phyloP scores from a whole-genome alignment of 2,888 invertebrate species.

The Dicranocentrus wangi region DNA sequence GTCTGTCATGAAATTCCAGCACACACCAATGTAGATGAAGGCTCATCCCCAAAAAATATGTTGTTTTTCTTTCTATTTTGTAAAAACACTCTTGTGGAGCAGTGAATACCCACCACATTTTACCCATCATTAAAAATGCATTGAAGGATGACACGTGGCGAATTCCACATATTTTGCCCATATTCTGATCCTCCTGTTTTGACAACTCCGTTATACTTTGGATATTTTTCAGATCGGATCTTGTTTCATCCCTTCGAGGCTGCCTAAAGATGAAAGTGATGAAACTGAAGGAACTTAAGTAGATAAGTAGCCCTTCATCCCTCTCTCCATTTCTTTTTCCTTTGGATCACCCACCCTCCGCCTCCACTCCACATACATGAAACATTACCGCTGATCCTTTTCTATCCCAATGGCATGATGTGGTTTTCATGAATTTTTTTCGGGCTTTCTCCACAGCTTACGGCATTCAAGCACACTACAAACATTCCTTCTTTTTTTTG shows the following conservation, averaged over 20 bases:
- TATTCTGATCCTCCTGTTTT: neutral
- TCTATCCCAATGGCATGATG: neutral
- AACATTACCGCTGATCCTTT: slow-evolving; percentile 18
- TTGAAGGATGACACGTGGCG: slow-evolving; percentile 70
- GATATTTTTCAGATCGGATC: neutral
- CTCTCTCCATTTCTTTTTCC: slow-evolving; percentile 15
- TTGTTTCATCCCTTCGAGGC: slow-evolving; percentile 42
- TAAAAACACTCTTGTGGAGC: neutral
- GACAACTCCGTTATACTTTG: neutral
- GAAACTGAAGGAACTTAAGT: slow-evolving; percentile 33
- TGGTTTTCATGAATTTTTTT: slow-evolving; percentile 26
- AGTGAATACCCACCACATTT: neutral
- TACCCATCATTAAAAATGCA: slow-evolving; percentile 70
- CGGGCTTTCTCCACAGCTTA: too few relatives aligned
- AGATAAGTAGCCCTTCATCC: slow-evolving; percentile 54
- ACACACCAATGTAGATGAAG: neutral
- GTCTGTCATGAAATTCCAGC: neutral
- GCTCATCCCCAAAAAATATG: neutral
- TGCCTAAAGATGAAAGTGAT: too few relatives aligned
- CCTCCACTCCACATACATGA: slow-evolving; percentile 1
- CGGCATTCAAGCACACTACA: neutral
- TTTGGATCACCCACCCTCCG: slow-evolving; percentile 1
- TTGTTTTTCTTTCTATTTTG: neutral
- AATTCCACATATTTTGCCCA: slow-evolving; percentile 45
- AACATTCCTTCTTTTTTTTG: neutral